These are phyloP conservation scores for Scolopax bukidnonensis DNA, from an alignment of 2,797 vertebrate species.

Conservation along the genomic window DNA sequence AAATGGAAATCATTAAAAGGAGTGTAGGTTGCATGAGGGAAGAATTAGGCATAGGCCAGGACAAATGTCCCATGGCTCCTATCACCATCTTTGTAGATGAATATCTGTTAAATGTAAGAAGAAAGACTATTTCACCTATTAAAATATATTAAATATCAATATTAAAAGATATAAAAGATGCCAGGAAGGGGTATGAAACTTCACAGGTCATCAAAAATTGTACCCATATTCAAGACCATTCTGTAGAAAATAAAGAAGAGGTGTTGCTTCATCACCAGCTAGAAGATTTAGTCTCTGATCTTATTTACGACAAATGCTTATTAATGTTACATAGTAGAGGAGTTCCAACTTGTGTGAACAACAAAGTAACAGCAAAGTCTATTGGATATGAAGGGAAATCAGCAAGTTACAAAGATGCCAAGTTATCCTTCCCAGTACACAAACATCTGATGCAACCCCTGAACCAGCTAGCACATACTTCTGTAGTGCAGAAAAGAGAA, in stretches of 20 bases:
- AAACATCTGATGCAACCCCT: neutral
- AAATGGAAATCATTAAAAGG: neutral
- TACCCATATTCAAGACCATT: neutral
- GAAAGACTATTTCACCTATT: neutral
- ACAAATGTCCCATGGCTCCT: neutral
- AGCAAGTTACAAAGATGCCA: neutral
- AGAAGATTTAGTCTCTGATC: neutral
- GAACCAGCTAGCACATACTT: neutral
- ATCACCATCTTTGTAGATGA: neutral
- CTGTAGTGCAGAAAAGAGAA: neutral
- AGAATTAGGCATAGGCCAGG: neutral
- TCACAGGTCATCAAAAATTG: neutral
- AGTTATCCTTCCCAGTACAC: neutral
- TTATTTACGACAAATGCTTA: neutral
- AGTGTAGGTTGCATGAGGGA: neutral
- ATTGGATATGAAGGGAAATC: neutral
- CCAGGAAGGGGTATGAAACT: neutral
- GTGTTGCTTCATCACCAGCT: neutral
- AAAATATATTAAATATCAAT: neutral
- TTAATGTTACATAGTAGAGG: neutral
- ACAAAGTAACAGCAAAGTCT: neutral
- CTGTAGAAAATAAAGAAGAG: neutral
- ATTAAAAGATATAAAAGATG: neutral
- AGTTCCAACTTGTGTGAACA: neutral
- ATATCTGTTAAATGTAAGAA: neutral